Evolutionary conservation across 2,797 vertebrate species (phyloP).

Genomic region (Gambusia yucatana): DNA sequence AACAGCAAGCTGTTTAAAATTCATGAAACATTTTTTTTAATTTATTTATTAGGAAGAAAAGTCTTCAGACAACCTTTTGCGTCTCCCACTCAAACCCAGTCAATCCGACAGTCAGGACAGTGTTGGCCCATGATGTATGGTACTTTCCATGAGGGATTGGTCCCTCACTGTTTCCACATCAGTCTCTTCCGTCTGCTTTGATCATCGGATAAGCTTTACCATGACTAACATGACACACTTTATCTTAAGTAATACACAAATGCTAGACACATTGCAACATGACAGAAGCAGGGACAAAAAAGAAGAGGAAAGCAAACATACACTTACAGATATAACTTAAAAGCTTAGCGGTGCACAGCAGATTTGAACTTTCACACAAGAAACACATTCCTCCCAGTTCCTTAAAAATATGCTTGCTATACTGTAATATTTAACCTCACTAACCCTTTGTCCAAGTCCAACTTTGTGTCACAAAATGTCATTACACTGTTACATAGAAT

Average conservation of each 20-base stretch:
- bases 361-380: not conserved
- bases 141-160: slow-evolving; percentile 68
- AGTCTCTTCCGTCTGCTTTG: slow-evolving; percentile 50
- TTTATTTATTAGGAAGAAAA: slow-evolving; percentile 76
- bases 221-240: slow-evolving; percentile 35
- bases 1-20: slow-evolving; percentile 82
- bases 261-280: slow-evolving; percentile 32
- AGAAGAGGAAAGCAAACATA: not conserved
- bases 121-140: slow-evolving; percentile 70
- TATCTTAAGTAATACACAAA: slow-evolving; percentile 21
- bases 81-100: slow-evolving; percentile 58
- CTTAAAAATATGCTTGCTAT: not conserved
- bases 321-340: not conserved
- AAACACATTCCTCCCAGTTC: not conserved
- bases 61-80: slow-evolving; percentile 77
- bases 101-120: slow-evolving; percentile 71
- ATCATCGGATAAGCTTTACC: slow-evolving; percentile 51
- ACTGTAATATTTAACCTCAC: not conserved
- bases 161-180: slow-evolving; percentile 56
- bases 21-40: slow-evolving; percentile 81
- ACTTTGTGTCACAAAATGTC: not conserved
- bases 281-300: slow-evolving; percentile 14
- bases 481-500: too few species aligned
- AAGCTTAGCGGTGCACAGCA: not conserved
- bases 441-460: not conserved